A percentile compares a stretch with the other conserved stretches of the same genome.
Evolutionary conservation across 2,888 invertebrate species (phyloP).

Genomic region (Chloroclystis v-ata): DNA sequence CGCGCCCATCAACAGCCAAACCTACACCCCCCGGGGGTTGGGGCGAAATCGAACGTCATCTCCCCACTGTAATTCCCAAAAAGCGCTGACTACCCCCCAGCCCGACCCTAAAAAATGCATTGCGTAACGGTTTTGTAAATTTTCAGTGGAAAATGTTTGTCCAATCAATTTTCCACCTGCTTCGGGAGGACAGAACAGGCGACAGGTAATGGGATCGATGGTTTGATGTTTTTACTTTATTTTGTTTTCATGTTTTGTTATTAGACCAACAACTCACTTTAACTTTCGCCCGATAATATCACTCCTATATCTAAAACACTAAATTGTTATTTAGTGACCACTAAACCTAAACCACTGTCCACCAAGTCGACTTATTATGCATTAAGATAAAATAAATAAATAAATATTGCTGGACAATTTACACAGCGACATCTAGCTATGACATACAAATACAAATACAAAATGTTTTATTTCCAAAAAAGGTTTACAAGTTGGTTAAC

Average conservation of each 20-base stretch:
- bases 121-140: constrained; percentile 75
- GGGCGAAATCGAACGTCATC: constrained; percentile 74
- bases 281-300: too few relatives aligned
- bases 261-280: too few relatives aligned
- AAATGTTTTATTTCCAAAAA: too few relatives aligned
- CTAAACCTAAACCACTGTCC: too few relatives aligned
- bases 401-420: too few relatives aligned
- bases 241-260: constrained; percentile 11
- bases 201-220: constrained; percentile 22
- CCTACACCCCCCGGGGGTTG: constrained; percentile 67
- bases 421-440: too few relatives aligned
- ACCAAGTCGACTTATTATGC: too few relatives aligned
- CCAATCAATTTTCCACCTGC: constrained; percentile 74
- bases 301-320: too few relatives aligned
- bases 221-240: constrained; percentile 17
- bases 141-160: constrained; percentile 58
- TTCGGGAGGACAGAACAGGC: constrained; percentile 21
- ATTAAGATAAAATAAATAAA: too few relatives aligned
- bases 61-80: constrained; percentile 74
- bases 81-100: constrained; percentile 73
- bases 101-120: constrained; percentile 77
- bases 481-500: too few relatives aligned
- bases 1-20: constrained; percentile 77
- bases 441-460: too few relatives aligned
- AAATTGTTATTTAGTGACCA: too few relatives aligned